Percentiles rank a stretch among this genome's conserved stretches.
phyloP scores from a whole-genome alignment of 1,140 invertebrate species.

The Plectus sambesii region DNA sequence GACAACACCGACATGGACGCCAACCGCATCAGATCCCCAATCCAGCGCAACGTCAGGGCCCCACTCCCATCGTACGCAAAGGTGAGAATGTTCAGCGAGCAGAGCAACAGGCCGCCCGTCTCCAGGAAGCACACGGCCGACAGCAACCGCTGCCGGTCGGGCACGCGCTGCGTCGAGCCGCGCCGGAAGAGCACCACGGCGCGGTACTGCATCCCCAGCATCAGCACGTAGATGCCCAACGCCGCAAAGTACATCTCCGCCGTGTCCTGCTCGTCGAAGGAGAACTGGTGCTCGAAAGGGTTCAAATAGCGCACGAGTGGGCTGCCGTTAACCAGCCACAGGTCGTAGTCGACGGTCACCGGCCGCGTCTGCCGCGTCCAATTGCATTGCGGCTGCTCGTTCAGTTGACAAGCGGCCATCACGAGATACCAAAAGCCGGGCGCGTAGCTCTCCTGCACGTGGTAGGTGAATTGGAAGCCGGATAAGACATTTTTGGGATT shows the following conservation, averaged over 20 bases:
- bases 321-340: slow-evolving; percentile 90
- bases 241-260: slow-evolving; percentile 81
- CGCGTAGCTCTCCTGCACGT: slow-evolving; percentile 70
- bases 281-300: slow-evolving; percentile 83
- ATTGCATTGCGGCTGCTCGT: slow-evolving; percentile 58
- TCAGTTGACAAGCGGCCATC: slow-evolving; percentile 75
- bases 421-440: slow-evolving; percentile 61
- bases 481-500: slow-evolving; percentile 68
- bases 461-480: slow-evolving; percentile 81
- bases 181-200: slow-evolving; percentile 73
- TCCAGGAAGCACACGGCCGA: slow-evolving; percentile 72
- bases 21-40: slow-evolving; percentile 76
- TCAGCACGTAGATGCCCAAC: slow-evolving; percentile 69
- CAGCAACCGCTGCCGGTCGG: slow-evolving; percentile 59
- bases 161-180: slow-evolving; percentile 59
- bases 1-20: slow-evolving; percentile 53
- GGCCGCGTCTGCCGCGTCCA: slow-evolving; percentile 55
- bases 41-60: slow-evolving; percentile 62
- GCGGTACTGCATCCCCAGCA: slow-evolving; percentile 76
- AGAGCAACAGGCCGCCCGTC: slow-evolving; percentile 68
- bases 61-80: slow-evolving; percentile 80
- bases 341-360: slow-evolving; percentile 66
- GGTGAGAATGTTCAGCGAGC: slow-evolving; percentile 73
- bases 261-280: slow-evolving; percentile 84
- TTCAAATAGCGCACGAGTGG: slow-evolving; percentile 66